Percentiles rank a stretch among this genome's conserved stretches.
Evolutionary conservation across 2,113 vertebrate genomes (phyloP).

Genomic region (Clinocottus analis): DNA sequence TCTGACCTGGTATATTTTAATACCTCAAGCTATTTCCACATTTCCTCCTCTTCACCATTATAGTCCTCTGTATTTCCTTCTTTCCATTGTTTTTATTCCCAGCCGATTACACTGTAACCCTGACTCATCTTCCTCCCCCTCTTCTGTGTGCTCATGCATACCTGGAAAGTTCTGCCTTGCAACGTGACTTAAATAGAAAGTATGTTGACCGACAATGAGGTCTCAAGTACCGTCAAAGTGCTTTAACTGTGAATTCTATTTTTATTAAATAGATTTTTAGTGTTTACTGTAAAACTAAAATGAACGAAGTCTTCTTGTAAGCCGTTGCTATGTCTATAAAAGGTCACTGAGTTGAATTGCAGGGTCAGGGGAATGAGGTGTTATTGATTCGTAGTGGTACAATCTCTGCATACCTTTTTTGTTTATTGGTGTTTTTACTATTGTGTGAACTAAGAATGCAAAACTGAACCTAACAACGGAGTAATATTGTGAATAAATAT

Average conservation of each 20-base stretch:
- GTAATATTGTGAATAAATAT: not conserved
- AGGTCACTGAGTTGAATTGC: constrained; percentile 13
- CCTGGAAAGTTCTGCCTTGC: constrained; percentile 42
- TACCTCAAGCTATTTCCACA: constrained; percentile 39
- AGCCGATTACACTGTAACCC: constrained; percentile 29
- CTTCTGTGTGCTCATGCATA: constrained; percentile 29
- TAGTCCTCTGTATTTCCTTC: constrained; percentile 38
- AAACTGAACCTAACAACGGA: not conserved
- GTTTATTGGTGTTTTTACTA: not conserved
- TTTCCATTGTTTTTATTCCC: constrained; percentile 45
- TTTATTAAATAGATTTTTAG: constrained; percentile 2
- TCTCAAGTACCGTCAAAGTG: not conserved
- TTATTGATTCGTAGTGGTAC: not conserved
- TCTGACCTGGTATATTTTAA: constrained; percentile 27
- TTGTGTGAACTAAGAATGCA: not conserved
- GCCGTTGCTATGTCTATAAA: not conserved
- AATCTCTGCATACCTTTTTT: not conserved
- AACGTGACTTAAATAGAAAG: constrained; percentile 18
- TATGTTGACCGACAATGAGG: not conserved
- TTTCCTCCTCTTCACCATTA: constrained; percentile 34
- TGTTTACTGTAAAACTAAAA: constrained; percentile 28
- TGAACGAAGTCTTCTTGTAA: not conserved
- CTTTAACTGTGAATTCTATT: not conserved
- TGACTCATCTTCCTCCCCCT: constrained; percentile 53
- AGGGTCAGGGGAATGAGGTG: not conserved